Base-by-base conservation (phyloP, 2,113 vertebrate species). In the Cyrtonyx montezumae region DNA sequence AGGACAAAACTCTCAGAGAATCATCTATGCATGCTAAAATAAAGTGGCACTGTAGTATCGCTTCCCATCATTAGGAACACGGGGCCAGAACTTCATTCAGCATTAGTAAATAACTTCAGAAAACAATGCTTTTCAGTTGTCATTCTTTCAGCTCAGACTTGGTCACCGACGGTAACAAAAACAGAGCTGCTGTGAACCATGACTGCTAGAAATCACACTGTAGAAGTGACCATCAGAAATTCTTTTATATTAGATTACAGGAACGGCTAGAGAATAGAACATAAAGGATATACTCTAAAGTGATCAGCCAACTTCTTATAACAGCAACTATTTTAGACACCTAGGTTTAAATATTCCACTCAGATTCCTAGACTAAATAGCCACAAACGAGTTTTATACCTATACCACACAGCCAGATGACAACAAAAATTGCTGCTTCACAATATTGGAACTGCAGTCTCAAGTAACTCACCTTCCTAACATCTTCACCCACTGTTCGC, bases 401-500 rank as follows among this genome's bases (percentile, higher is more conserved):
- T 49, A 34, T 36, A 49, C 15, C 43, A 59, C 16, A 62, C 42
- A 66, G 51, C 15, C 58, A 62, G 49, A 68, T 34, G 37, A 81
- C 18, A 94, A 26, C 2, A 62, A 36, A 28, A 84, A 49, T 14
- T 68, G 40, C 9, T 13, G 11, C 28, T 87, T 82, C 40, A 36
- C 78, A 67, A 6, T 70, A 73, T 32, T 14, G 74, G 40, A 84
- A 53, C 25, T 51, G 81, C 48, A 61, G 67, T 42, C 32, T 76
- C 51, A 25, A 46, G 87, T 78, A 95, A 92, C 97, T 92, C 96
- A 99, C 99, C 98, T 99, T 99, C 61, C 99, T 97, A 25, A 97
- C 98, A 37, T 99, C 99, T 82, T 99, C 99, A 94, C 99, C 99
- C 71, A 99, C 98, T 1, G 99, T 99, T 14, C 99, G 97, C n/a